A percentile compares a stretch with the other conserved stretches of the same genome.
These are phyloP conservation scores for Phyllotreta striolata DNA, from an alignment of 2,888 invertebrate genomes.

Conservation along the genomic window DNA sequence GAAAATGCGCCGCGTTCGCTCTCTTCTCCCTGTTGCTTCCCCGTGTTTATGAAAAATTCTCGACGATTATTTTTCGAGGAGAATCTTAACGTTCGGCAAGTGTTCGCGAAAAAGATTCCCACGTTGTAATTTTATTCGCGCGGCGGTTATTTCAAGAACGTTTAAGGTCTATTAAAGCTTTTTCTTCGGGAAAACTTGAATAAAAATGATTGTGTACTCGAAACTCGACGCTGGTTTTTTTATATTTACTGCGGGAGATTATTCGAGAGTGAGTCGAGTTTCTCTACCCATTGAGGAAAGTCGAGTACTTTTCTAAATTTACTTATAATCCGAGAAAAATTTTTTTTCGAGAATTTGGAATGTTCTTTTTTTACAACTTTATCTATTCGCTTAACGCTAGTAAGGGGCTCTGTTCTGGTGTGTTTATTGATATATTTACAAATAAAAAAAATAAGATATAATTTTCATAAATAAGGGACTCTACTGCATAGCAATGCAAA, in stretches of 20 bases:
- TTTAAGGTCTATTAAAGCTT: constrained; percentile 44
- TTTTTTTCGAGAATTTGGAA: not conserved
- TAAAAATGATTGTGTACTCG: constrained; percentile 39
- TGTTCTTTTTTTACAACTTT: too few relatives aligned
- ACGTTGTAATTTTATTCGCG: constrained; percentile 48
- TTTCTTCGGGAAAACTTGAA: constrained; percentile 37
- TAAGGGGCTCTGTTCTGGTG: too few relatives aligned
- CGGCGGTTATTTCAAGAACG: constrained; percentile 39
- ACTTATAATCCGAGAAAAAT: constrained; percentile 10
- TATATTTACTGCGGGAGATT: constrained; percentile 27
- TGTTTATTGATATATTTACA: too few relatives aligned
- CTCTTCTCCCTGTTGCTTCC: constrained; percentile 24
- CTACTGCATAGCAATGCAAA: too few relatives aligned
- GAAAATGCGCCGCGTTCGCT: constrained; percentile 26
- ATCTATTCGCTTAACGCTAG: too few relatives aligned
- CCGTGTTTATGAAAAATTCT: constrained; percentile 35
- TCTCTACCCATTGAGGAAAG: constrained; percentile 20
- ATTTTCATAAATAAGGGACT: too few relatives aligned
- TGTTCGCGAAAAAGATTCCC: constrained; percentile 47
- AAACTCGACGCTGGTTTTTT: constrained; percentile 33
- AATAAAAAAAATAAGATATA: too few relatives aligned
- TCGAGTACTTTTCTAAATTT: constrained; percentile 23
- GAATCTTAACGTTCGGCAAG: constrained; percentile 40
- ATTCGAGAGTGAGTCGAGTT: constrained; percentile 27
- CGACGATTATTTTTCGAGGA: constrained; percentile 40